Evolutionary conservation across 2,797 vertebrate species (phyloP), one percentile per base, ranked within the genome.

Genomic region (Buphagus erythrorhynchus): DNA sequence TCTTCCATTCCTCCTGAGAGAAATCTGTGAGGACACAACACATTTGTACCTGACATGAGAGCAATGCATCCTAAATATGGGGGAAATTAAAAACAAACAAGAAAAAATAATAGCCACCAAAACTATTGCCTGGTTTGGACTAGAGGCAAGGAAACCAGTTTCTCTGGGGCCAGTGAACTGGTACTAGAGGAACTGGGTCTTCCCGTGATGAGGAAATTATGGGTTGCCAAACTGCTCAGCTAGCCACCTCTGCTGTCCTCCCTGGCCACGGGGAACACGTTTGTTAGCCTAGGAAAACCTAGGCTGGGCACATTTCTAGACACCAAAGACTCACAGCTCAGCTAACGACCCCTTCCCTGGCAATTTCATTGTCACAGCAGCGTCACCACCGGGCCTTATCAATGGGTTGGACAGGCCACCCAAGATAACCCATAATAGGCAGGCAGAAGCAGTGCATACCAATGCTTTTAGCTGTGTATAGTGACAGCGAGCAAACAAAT

Each of bases 401-500:
- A 79, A 17, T 29, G 59, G 65, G 29, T 29, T 72, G 73, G 38
- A 93, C 66, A 84, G 80, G 80, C 62, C 84, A 95, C 57, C 45
- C 57, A 67, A 95, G 91, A 95, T 87, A 95, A 85, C 45, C 89
- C 57, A 57, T 65, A 91, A 65, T 5, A 85, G 86, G 68, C 49
- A 92, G 52, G 68, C 81, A 93, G 81, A 80, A 87, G 72, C 72
- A 71, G 57, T 79, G 66, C 86, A 86, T 82, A 85, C 84, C 75
- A 61, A 36, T 6, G 52, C 45, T 91, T 91, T 89, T 91, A 92
- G 77, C 75, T 82, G 9, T 10, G 67, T 42, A 40, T 4, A 85
- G 65, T 72, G 75, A 91, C 88, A 96, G 77, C 1, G 13, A 85
- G 88, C 86, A 91, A 94, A 97, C 67, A 95, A 92, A 81, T 24